These are phyloP conservation scores for Halocaridina rubra DNA, from an alignment of 2,888 invertebrate species.

Conservation along the genomic window DNA sequence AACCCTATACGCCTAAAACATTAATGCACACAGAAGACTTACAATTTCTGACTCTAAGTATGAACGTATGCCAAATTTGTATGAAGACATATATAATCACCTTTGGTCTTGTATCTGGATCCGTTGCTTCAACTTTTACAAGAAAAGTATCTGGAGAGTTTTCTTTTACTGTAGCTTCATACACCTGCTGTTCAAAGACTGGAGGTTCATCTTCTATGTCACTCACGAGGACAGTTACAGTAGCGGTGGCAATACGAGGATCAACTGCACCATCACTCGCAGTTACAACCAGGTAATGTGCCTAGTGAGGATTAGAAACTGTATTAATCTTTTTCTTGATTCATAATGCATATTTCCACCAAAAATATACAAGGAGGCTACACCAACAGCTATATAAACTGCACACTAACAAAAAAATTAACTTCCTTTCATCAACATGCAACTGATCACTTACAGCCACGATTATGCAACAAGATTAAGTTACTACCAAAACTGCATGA, in stretches of 20 bases:
- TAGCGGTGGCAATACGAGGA: slow-evolving; percentile 86
- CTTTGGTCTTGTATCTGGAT: slow-evolving; percentile 32
- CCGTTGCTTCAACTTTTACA: slow-evolving; percentile 78
- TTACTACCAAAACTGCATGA: too few species aligned
- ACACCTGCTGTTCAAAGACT: slow-evolving; percentile 78
- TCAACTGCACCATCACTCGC: slow-evolving; percentile 89
- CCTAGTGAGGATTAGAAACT: slow-evolving; percentile 69
- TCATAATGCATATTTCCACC: not conserved
- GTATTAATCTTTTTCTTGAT: not conserved
- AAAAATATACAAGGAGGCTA: too few species aligned
- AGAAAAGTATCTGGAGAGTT: slow-evolving; percentile 83
- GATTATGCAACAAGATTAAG: not conserved
- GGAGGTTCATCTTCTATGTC: slow-evolving; percentile 88
- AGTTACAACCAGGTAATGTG: slow-evolving; percentile 85
- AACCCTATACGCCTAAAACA: not conserved
- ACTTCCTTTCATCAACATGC: too few species aligned
- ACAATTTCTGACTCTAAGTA: too few species aligned
- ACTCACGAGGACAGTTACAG: slow-evolving; percentile 82
- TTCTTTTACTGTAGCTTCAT: slow-evolving; percentile 86
- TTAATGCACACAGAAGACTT: not conserved
- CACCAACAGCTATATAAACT: too few species aligned
- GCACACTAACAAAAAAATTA: too few species aligned
- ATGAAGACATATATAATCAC: slow-evolving; percentile 3
- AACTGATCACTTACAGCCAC: not conserved
- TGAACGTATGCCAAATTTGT: too few species aligned